Conservation (phyloP, 92 coral and sea anemone genomes). For the Muricea muricata region DNA sequence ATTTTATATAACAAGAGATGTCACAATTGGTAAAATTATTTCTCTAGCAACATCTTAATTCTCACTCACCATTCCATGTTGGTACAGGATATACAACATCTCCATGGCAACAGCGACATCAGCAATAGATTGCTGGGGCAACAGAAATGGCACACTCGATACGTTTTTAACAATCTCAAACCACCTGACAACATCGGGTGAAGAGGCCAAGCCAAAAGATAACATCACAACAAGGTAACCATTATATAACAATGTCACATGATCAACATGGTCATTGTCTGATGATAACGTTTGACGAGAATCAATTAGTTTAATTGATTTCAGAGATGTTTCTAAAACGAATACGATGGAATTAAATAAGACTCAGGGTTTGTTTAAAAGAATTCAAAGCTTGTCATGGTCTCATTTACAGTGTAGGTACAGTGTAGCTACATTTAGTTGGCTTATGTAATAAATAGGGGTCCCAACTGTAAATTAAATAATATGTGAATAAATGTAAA, state of each 20-base stretch:
- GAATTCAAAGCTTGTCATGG: background rate
- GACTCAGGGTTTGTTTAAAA: background rate
- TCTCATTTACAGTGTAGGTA: too few species aligned
- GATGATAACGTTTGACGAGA: background rate
- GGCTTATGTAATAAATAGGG: too few species aligned
- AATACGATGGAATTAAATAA: background rate
- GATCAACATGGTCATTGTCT: constrained; percentile 14
- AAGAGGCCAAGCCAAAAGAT: background rate
- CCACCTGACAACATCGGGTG: constrained; percentile 13
- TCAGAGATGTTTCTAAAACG: background rate
- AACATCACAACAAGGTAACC: constrained; percentile 16
- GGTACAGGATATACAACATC: constrained; percentile 16
- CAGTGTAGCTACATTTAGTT: too few species aligned
- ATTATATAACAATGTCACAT: constrained; percentile 6
- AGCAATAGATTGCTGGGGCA: constrained; percentile 21
- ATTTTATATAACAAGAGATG: too few species aligned
- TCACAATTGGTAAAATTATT: too few species aligned
- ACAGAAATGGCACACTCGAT: constrained; percentile 2
- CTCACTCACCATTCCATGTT: constrained; percentile 19
- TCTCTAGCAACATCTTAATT: too few species aligned
- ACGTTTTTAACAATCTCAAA: constrained; percentile 8
- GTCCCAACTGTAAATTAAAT: too few species aligned
- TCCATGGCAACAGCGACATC: constrained; percentile 14
- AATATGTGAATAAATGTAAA: too few species aligned
- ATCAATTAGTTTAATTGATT: background rate